A percentile compares a stretch with the other conserved stretches of the same genome.
phyloP scores from a whole-genome alignment of 1,140 invertebrate species.

The Metopolophium dirhodum region DNA sequence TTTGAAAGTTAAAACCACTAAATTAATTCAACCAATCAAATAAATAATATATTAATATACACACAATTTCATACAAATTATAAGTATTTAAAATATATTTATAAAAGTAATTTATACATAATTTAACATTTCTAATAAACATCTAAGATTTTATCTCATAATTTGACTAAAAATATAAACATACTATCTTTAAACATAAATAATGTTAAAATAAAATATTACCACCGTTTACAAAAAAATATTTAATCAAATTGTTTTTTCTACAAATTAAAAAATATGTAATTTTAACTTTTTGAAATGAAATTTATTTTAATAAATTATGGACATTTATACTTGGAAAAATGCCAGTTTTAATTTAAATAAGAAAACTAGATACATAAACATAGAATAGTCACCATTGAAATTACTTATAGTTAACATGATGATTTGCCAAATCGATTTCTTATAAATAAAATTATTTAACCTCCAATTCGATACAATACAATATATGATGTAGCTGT shows the following conservation, averaged over 20 bases:
- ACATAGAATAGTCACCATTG: too few relatives aligned
- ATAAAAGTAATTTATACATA: neutral
- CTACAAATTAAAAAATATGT: neutral
- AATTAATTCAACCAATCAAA: neutral
- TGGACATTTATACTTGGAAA: neutral
- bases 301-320: neutral
- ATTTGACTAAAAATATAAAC: constrained; percentile 16
- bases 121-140: neutral
- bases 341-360: constrained; percentile 6
- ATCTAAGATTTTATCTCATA: neutral
- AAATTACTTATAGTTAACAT: neutral
- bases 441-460: neutral
- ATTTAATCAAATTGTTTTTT: neutral
- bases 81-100: constrained; percentile 8
- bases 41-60: neutral
- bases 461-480: neutral
- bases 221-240: neutral
- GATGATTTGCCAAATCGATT: neutral
- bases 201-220: neutral
- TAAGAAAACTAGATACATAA: neutral
- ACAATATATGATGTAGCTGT: neutral
- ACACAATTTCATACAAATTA: neutral
- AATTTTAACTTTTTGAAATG: neutral
- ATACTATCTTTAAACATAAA: neutral
- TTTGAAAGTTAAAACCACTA: neutral